These are phyloP conservation scores for Albula goreensis DNA, from an alignment of 2,113 vertebrate species.

Conservation along the genomic window DNA sequence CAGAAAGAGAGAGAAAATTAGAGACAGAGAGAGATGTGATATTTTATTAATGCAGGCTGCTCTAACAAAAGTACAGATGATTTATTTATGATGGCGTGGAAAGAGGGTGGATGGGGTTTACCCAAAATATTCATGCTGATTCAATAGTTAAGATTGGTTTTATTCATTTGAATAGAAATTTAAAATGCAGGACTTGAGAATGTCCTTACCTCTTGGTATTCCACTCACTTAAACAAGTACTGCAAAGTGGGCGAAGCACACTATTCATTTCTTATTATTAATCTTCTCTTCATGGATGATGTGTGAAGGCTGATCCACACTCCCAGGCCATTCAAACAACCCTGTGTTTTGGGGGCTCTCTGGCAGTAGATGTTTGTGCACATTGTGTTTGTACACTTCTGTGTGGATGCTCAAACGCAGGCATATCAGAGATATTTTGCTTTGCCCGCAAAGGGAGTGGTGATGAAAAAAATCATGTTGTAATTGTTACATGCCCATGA, in stretches of 20 bases:
- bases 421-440: no score
- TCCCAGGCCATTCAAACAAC: no score
- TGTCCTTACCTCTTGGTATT: background rate
- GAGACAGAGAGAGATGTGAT: background rate
- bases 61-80: conserved; percentile 32
- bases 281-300: background rate
- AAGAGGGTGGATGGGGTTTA: background rate
- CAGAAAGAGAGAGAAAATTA: background rate
- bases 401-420: no score
- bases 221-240: background rate
- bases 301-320: background rate
- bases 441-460: no score
- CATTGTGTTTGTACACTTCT: no score
- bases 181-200: conserved; percentile 3
- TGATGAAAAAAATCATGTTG: no score
- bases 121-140: conserved; percentile 40
- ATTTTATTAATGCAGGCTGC: conserved; percentile 34
- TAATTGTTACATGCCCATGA: no score
- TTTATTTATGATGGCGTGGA: conserved; percentile 41
- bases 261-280: no score
- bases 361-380: no score
- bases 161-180: conserved; percentile 16
- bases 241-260: background rate
- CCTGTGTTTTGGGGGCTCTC: no score
- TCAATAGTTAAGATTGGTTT: conserved; percentile 32